Base-by-base conservation (phyloP, 2,888 invertebrate genomes). In the Pelosia muscerda region DNA sequence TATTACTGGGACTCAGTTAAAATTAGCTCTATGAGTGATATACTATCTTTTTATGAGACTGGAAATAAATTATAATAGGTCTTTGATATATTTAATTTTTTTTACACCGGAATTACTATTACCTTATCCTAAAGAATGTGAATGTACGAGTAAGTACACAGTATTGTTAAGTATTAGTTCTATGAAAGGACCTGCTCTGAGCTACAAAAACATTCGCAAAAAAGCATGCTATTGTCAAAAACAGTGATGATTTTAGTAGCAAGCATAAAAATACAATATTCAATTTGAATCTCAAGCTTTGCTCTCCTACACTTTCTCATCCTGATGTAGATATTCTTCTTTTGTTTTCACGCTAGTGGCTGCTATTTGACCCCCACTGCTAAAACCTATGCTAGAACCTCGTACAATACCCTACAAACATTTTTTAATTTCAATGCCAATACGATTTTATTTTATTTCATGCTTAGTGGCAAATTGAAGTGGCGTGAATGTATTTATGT, bases 401-500 rank as follows among this genome's bases (percentile, higher is more conserved):
- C 49, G 2, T 49, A 49, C n/a, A n/a, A n/a, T n/a, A n/a, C n/a
- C n/a, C n/a, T n/a, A n/a, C 49, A 49, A 8, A n/a, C n/a, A 49
- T 49, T 9, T 13, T 34, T 2, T 10, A 19, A 42, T 19, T 49
- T n/a, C 2, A n/a, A 49, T 49, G n/a, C 8, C 8, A n/a, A 49
- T 49, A 49, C 19, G n/a, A 8, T 49, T 8, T 49, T n/a, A 49
- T 42, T 19, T 42, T 19, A 49, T 9, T 49, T n/a, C 49, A n/a
- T n/a, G 8, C 49, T 49, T 0, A n/a, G 19, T n/a, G 49, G n/a
- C 9, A 9, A 49, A 68, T 68, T 28, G 42, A 1, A 59, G 26
- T 23, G 0, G 2, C n/a, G 28, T 34, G 26, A 58, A 61, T 38
- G 22, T 58, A 56, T 66, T 42, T 60, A 64, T 76, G 57, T 57